phyloP scores from a whole-genome alignment of 2,888 invertebrate species.

The Parnassius mnemosyne region DNA sequence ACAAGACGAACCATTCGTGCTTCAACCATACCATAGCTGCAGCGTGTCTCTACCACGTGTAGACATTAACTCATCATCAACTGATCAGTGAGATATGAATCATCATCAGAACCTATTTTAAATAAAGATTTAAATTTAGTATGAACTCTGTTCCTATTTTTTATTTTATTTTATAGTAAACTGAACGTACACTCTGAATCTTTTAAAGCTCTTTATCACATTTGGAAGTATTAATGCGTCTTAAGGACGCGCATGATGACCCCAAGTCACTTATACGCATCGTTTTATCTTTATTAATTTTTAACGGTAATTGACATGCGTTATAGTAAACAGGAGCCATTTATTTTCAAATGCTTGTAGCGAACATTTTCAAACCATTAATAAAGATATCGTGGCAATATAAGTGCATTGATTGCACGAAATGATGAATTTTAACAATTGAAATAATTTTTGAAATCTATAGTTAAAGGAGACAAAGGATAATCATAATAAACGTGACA shows the following conservation, averaged over 20 bases:
- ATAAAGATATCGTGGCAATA: constrained; percentile 10
- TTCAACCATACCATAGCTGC: too few species aligned
- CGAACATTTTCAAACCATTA: constrained; percentile 10
- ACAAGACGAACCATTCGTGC: too few species aligned
- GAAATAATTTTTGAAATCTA: too few species aligned
- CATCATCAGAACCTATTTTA: too few species aligned
- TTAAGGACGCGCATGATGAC: constrained; percentile 28
- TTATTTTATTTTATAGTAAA: too few species aligned
- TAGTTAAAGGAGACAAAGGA: too few species aligned
- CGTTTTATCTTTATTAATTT: constrained; percentile 24
- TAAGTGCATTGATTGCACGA: not conserved
- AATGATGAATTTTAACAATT: not conserved
- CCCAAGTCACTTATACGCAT: constrained; percentile 29
- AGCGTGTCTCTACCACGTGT: too few species aligned
- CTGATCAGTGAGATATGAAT: too few species aligned
- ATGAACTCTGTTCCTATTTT: not conserved
- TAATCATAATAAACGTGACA: too few species aligned
- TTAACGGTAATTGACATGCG: constrained; percentile 23
- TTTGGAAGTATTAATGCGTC: constrained; percentile 25
- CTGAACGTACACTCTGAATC: constrained; percentile 4
- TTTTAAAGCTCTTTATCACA: constrained; percentile 4
- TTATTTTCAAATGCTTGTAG: constrained; percentile 14
- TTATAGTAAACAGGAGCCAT: constrained; percentile 21
- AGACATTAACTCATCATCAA: too few species aligned
- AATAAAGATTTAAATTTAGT: too few species aligned